phyloP scores from a whole-genome alignment of 2,888 invertebrate genomes.

The Scaptomyza reducta region DNA sequence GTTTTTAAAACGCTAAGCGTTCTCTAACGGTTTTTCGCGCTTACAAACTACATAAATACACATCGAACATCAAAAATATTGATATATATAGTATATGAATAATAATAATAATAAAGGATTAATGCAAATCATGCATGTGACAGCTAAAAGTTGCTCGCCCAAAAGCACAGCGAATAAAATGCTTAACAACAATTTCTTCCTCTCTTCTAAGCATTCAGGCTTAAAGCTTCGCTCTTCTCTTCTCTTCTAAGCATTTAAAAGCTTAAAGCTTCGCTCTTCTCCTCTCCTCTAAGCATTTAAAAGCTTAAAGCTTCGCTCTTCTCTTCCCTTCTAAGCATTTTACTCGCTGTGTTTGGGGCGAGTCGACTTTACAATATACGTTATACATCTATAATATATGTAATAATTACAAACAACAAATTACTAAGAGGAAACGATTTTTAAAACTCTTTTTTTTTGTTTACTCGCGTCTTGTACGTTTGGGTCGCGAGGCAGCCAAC shows the following conservation, averaged over 20 bases:
- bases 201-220: too few relatives aligned
- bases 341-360: not conserved
- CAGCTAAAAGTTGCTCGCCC: slow-evolving; percentile 8
- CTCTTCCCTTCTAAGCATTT: too few relatives aligned
- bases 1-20: slow-evolving; percentile 77
- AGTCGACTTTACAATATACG: slow-evolving; percentile 37
- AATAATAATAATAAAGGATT: slow-evolving; percentile 52
- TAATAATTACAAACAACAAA: slow-evolving; percentile 59
- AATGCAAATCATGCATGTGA: slow-evolving; percentile 27
- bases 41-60: slow-evolving; percentile 78
- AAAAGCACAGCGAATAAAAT: too few relatives aligned
- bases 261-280: too few relatives aligned
- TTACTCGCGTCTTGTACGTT: slow-evolving; percentile 80
- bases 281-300: too few relatives aligned
- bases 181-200: too few relatives aligned
- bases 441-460: slow-evolving; percentile 50
- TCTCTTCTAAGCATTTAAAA: too few relatives aligned
- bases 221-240: too few relatives aligned
- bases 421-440: slow-evolving; percentile 26
- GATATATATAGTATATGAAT: slow-evolving; percentile 47
- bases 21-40: slow-evolving; percentile 70
- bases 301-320: too few relatives aligned
- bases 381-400: slow-evolving; percentile 28
- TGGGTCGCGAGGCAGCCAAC: slow-evolving; percentile 77
- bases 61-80: slow-evolving; percentile 79